Conservation (phyloP, 2,113 vertebrate species). For the Xiphophorus couchianus region DNA sequence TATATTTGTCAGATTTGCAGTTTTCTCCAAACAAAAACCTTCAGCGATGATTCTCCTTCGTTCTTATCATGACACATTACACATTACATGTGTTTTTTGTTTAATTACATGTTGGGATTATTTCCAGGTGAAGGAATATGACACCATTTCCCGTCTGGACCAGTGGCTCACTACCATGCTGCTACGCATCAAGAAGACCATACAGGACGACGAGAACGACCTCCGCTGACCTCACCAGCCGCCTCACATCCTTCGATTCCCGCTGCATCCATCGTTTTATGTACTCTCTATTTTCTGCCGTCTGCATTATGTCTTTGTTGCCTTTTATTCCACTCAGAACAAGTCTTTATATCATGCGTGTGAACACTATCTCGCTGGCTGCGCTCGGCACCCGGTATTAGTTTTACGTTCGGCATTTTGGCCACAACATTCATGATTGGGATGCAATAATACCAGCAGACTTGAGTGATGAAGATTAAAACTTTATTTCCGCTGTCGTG, state of each 20-base stretch:
- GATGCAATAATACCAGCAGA: conserved; percentile 56
- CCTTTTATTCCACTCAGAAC: conserved; percentile 29
- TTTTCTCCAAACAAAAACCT: no score
- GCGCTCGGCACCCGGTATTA: conserved; percentile 26
- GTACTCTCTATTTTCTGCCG: conserved; percentile 21
- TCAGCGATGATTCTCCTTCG: no score
- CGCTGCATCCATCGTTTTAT: conserved; percentile 12
- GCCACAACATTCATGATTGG: conserved; percentile 21
- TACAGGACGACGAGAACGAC: conserved; percentile 89
- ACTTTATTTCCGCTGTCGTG: conserved; percentile 33
- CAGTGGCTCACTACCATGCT: conserved; percentile 97
- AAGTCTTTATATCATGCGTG: conserved; percentile 1
- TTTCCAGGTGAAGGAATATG: conserved; percentile 91
- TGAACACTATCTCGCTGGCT: conserved; percentile 58
- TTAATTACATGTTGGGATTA: not conserved
- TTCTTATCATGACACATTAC: no score
- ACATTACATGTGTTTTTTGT: no score
- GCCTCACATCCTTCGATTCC: conserved; percentile 24
- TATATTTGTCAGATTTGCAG: not conserved
- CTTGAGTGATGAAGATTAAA: conserved; percentile 24
- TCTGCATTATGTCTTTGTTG: conserved; percentile 39
- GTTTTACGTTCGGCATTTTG: conserved; percentile 9
- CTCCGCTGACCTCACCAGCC: conserved; percentile 71
- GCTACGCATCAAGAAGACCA: conserved; percentile 94
- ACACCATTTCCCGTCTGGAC: conserved; percentile 91